Evolutionary conservation across 2,888 invertebrate genomes (phyloP).

Genomic region (Synanthedon formicaeformis): DNA sequence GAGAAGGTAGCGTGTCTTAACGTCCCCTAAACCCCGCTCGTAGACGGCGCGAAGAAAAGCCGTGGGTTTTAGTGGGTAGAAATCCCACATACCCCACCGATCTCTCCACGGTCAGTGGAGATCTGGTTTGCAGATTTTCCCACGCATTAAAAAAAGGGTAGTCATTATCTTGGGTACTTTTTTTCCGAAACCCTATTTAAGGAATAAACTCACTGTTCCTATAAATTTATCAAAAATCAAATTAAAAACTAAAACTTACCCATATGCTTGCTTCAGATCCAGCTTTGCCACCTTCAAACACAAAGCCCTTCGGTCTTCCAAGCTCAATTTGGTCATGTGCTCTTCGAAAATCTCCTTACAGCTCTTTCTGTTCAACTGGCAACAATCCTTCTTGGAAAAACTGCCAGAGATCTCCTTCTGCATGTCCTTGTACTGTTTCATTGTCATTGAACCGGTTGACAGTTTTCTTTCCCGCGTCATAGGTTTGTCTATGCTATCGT

Average conservation of each 20-base stretch:
- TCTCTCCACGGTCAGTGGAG: no score
- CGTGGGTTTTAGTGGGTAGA: no score
- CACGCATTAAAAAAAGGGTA: no score
- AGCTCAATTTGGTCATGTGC: constrained; percentile 26
- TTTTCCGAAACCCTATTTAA: no score
- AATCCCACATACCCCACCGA: no score
- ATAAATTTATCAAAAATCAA: no score
- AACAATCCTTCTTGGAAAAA: constrained; percentile 47
- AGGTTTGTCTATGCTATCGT: constrained; percentile 12
- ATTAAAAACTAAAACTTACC: constrained; percentile 25
- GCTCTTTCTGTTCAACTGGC: constrained; percentile 25
- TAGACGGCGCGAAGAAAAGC: no score
- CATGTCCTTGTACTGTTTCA: constrained; percentile 46
- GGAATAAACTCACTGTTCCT: no score
- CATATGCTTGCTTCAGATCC: constrained; percentile 36
- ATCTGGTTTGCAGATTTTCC: no score
- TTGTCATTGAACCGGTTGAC: constrained; percentile 27
- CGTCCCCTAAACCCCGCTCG: no score
- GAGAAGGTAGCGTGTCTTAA: no score
- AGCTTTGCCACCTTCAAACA: constrained; percentile 36
- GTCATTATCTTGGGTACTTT: no score
- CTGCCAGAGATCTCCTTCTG: constrained; percentile 40
- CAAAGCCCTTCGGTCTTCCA: constrained; percentile 27
- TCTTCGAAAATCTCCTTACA: constrained; percentile 40
- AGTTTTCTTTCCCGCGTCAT: constrained; percentile 16